Evolutionary conservation across 1,140 invertebrate genomes (phyloP), one percentile per base, ranked within the genome.

Genomic region (Bombus pyrosoma): DNA sequence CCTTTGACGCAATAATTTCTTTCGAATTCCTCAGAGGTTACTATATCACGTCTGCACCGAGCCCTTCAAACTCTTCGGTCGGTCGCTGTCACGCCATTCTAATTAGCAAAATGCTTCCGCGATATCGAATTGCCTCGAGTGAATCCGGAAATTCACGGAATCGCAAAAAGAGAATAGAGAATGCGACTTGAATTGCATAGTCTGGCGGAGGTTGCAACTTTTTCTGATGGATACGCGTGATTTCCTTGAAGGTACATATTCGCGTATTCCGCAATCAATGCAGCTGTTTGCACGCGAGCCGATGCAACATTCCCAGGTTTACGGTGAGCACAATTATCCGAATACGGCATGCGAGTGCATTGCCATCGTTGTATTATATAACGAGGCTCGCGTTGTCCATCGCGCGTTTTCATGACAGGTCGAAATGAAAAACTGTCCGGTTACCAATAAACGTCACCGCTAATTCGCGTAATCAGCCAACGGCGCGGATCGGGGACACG

Each of bases 221-320:
- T 75, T 64, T 82, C 71, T 10, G 25, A 18, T 1, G 34, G 10
- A 8, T 12, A 39, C 62, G 37, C 43, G 34, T 78, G 82, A 77
- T 83, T 83, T 83, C 74, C 82, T 83, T 43, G n/a, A 78, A 37
- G 53, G 74, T 78, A 83, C 82, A 78, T 83, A 83, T 69, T 83
- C 77, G 64, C 82, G 64, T 78, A 78, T 83, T 43, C 82, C 34
- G 74, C 74, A 78, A 78, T 83, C 82, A 78, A 78, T 83, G 82
- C n/a, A 8, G 43, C 34, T 83, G 82, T 83, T 83, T 83, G 82
- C 82, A 41, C 82, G 82, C 74, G 25, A 72, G 37, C 34, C 75
- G 5, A 25, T 53, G 34, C 62, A 68, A 47, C 81, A 9, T 78
- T 75, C 37, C 34, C 13, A 18, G 53, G 32, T 39, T 82, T 37